These are phyloP conservation scores for Cheilosia soror DNA, from an alignment of 2,888 invertebrate species.

Conservation along the genomic window DNA sequence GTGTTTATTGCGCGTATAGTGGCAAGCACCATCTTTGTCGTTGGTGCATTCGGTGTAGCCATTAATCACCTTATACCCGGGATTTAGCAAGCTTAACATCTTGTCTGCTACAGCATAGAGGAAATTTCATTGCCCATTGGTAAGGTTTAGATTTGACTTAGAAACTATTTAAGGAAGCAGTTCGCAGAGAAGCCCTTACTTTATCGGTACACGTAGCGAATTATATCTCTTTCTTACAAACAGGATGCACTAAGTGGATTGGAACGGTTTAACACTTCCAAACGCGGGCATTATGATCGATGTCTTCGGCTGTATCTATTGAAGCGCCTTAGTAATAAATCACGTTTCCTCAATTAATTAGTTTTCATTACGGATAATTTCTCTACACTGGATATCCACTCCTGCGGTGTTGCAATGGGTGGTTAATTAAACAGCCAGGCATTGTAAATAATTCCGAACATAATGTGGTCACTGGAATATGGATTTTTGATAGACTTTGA, in stretches of 20 bases:
- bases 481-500: too few relatives aligned
- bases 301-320: too few relatives aligned
- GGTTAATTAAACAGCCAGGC: too few relatives aligned
- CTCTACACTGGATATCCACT: not conserved
- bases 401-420: too few relatives aligned
- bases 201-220: conserved; percentile 7
- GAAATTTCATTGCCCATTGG: not conserved
- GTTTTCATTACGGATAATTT: conserved; percentile 7
- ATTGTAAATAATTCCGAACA: too few relatives aligned
- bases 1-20: conserved; percentile 7
- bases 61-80: conserved; percentile 55
- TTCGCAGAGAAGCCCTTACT: conserved; percentile 8
- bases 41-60: not conserved
- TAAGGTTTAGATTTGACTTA: not conserved
- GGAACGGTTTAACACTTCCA: too few relatives aligned
- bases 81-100: conserved; percentile 29
- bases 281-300: too few relatives aligned
- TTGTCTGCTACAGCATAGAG: not conserved
- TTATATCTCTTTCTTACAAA: too few relatives aligned
- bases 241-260: too few relatives aligned
- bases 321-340: too few relatives aligned
- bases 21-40: not conserved
- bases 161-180: not conserved
- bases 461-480: too few relatives aligned
- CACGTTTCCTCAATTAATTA: not conserved